These are phyloP conservation scores for Oreochromis tanganicae DNA, from an alignment of 2,113 vertebrate species.

Conservation along the genomic window DNA sequence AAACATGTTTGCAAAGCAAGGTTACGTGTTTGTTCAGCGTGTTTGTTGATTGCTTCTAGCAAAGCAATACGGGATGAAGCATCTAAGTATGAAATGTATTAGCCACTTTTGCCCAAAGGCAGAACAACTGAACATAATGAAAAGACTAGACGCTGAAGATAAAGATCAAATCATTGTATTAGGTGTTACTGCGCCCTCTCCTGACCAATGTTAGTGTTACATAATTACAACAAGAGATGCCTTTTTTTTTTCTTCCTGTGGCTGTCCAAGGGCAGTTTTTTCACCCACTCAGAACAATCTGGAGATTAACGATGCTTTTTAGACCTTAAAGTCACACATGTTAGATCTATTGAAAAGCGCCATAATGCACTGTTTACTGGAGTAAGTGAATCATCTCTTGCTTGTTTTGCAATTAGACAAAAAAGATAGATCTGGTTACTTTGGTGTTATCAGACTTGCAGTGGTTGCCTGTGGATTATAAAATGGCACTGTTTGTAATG, in stretches of 20 bases:
- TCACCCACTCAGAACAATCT: not conserved
- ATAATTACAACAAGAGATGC: not conserved
- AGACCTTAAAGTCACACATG: not conserved
- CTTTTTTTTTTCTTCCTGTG: not conserved
- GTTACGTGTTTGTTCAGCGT: not conserved
- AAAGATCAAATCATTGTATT: not conserved
- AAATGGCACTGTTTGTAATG: not conserved
- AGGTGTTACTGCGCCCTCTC: conserved; percentile 23
- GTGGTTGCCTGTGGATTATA: not conserved
- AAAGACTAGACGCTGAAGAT: not conserved
- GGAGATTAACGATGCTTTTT: not conserved
- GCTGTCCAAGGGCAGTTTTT: not conserved
- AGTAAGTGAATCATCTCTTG: not conserved
- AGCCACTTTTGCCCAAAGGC: not conserved
- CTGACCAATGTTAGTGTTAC: not conserved
- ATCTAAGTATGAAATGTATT: not conserved
- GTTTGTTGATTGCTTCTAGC: not conserved
- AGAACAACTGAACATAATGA: not conserved
- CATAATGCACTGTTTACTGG: not conserved
- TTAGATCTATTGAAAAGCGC: not conserved
- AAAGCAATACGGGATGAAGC: not conserved
- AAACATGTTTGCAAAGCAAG: not conserved
- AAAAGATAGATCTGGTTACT: not conserved
- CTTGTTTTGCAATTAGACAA: not conserved
- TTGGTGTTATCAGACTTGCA: not conserved